Evolutionary conservation across 2,113 vertebrate genomes (phyloP), one percentile per base, ranked within the genome.

Genomic region (Paralichthys olivaceus): DNA sequence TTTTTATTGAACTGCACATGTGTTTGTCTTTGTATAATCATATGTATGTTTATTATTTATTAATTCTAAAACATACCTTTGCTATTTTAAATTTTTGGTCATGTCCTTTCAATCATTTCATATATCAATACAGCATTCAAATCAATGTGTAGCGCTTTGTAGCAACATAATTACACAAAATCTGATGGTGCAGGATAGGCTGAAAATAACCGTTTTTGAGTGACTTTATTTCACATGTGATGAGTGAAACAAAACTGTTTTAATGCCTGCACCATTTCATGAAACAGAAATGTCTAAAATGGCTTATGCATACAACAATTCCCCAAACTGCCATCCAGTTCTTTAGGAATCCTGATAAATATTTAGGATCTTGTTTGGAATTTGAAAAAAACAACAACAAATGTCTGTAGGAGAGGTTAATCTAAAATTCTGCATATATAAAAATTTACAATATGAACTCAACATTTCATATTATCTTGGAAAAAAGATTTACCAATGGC

Each of bases 1-100:
- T 73, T 85, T 87, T 61, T 57, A 82, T 67, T 69, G 7, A 87
- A 78, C 20, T 47, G 14, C 6, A 22, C 19, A 12, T 2, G 17
- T 62, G 9, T 4, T 72, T 74, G 55, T 71, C 45, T 67, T 68
- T 9, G 22, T 61, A 29, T 22, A 20, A 25, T 53, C 3, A 29
- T 22, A 7, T 64, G 4, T 3, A 26, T 56, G 14, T 56, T 58
- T 40, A 57, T 61, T 25, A 26, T 67, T 51, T 45, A 5, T 60
- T 22, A 14, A 11, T 37, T 37, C 19, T 59, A 17, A 47, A 47
- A 1, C 37, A 40, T 9, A 40, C 37, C 37, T 12, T 40, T 40
- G 45, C 17, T 43, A 43, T 43, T 43, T 13, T 43, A 11, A 9
- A 37, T 37, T 4, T 37, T 37, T 37, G 34, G 9, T 37, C 34